Conservation (phyloP, 2,888 invertebrate species). For the Drosophila phalerata region DNA sequence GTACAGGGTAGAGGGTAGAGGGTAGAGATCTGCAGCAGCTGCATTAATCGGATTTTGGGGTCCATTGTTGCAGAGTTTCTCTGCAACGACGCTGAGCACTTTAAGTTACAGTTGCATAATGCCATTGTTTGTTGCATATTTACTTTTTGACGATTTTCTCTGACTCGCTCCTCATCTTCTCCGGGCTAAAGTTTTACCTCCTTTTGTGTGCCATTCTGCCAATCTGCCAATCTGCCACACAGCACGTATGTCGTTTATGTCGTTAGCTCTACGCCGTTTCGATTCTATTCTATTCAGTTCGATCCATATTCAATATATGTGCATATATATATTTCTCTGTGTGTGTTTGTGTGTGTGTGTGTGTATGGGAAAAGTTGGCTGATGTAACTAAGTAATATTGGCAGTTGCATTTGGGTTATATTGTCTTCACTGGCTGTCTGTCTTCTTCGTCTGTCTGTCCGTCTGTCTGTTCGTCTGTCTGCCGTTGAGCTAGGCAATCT, state of each 20-base stretch:
- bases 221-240: constrained; percentile 46
- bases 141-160: constrained; percentile 76
- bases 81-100: constrained; percentile 49
- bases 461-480: constrained; percentile 7
- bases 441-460: neutral
- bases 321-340: constrained; percentile 7
- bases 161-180: neutral
- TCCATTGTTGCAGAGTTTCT: constrained; percentile 60
- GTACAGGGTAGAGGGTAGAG: neutral
- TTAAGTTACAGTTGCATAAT: constrained; percentile 69
- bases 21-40: constrained; percentile 31
- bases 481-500: constrained; percentile 56
- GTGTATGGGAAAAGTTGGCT: constrained; percentile 55
- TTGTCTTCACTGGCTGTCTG: constrained; percentile 56
- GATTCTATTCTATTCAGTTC: constrained; percentile 54
- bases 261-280: constrained; percentile 65
- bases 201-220: constrained; percentile 53
- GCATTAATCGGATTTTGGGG: constrained; percentile 76
- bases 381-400: constrained; percentile 78
- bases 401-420: constrained; percentile 79
- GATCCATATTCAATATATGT: constrained; percentile 19
- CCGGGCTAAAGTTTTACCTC: constrained; percentile 42
- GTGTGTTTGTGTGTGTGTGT: constrained; percentile 25
- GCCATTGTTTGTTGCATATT: constrained; percentile 80
- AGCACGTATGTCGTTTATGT: constrained; percentile 70